phyloP scores from a whole-genome alignment of 2,113 vertebrate genomes.

The Bostrychus sinensis region DNA sequence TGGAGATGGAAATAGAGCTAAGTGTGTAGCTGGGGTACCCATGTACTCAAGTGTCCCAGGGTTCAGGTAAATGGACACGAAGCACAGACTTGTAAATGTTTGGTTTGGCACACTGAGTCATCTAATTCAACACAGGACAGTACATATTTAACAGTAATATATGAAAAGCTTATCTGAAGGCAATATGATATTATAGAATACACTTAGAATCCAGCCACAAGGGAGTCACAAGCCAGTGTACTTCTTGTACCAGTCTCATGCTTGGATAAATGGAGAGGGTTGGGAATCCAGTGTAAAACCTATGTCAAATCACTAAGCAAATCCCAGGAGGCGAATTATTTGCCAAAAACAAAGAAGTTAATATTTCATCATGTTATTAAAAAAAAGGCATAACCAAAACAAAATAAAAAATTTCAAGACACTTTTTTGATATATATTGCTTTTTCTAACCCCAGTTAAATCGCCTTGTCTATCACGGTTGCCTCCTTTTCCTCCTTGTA shows the following conservation, averaged over 20 bases:
- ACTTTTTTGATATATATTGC: conserved; percentile 36
- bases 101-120: conserved; percentile 30
- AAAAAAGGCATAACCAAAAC: too few relatives aligned
- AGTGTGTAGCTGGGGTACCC: conserved; percentile 32
- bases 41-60: conserved; percentile 48
- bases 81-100: conserved; percentile 23
- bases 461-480: conserved; percentile 37
- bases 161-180: not conserved
- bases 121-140: conserved; percentile 37
- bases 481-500: conserved; percentile 42
- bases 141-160: not conserved
- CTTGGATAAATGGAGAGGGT: too few relatives aligned
- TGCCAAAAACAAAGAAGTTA: too few relatives aligned
- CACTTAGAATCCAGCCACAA: too few relatives aligned
- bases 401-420: conserved; percentile 21
- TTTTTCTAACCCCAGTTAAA: conserved; percentile 29
- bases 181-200: too few relatives aligned
- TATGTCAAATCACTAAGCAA: too few relatives aligned
- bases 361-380: too few relatives aligned
- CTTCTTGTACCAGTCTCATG: too few relatives aligned
- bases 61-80: conserved; percentile 50
- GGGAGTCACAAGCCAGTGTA: too few relatives aligned
- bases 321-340: too few relatives aligned
- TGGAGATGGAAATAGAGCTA: conserved; percentile 47
- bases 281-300: too few relatives aligned